Base-by-base conservation (phyloP, 2,797 vertebrate genomes). In the Sebastes hubbsi region DNA sequence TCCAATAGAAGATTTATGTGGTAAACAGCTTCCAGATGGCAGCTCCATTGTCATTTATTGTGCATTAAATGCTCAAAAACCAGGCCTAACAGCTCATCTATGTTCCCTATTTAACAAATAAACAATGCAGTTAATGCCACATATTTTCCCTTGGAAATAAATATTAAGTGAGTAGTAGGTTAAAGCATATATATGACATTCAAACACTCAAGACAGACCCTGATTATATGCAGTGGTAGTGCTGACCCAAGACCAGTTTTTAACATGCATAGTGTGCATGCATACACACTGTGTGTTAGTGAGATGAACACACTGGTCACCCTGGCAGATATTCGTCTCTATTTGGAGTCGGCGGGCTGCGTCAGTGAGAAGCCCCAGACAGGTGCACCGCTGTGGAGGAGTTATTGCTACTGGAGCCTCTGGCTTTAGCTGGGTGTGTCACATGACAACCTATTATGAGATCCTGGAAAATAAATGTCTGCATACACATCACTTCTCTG, bases 341-440 rank as follows among this genome's bases (percentile, higher is more conserved):
- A 78, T 81, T 77, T 88, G 78, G 32, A 77, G 72, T 49, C 2
- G 0, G 32, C 8, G 13, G 38, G n/a, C 68, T 73, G 81, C 27
- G 32, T 82, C 71, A 62, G 42, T 77, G 83, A 88, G 87, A 83
- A 89, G 58, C 75, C 54, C 64, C 63, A 49, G 66, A 91, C 90
- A 91, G 89, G 77, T 90, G 86, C 84, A 60, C 36, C 7, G 8
- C 79, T 76, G 82, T 68, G 27, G 42, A 52, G 42, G 61, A 58
- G 46, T 49, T 46, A 55, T 22, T 80, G 74, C 83, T 66, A 22
- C 80, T 65, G 56, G 55, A 75, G 77, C 59, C 65, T 30, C 65
- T 79, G 77, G 75, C 70, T 77, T 85, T 34, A 65, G 56, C 55
- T 11, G 62, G n/a, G 20, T 18, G 46, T 68, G 78, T 86, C 72